These are phyloP conservation scores for Bicyclus anynana DNA, from an alignment of 1,140 invertebrate species.

Conservation along the genomic window DNA sequence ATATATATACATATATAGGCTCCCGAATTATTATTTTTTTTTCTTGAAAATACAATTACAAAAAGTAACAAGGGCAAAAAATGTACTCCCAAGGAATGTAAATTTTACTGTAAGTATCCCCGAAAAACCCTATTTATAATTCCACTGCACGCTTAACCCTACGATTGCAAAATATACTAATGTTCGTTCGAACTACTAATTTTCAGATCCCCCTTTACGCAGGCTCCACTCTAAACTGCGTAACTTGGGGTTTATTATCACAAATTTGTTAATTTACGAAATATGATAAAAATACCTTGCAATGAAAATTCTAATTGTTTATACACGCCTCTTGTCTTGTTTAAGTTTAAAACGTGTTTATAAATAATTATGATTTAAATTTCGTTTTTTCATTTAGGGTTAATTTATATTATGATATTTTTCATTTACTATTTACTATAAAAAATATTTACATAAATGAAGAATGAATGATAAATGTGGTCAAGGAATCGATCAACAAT, in stretches of 20 bases:
- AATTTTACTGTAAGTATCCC: constrained; percentile 58
- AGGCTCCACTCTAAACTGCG: constrained; percentile 16
- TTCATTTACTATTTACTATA: too few relatives aligned
- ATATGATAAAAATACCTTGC: too few relatives aligned
- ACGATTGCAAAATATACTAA: constrained; percentile 61
- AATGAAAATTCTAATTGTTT: too few relatives aligned
- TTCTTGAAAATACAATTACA: constrained; percentile 12
- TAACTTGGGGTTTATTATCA: not conserved
- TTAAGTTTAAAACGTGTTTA: too few relatives aligned
- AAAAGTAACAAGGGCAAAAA: constrained; percentile 27
- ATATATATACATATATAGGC: constrained; percentile 25
- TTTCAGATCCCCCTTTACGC: constrained; percentile 43
- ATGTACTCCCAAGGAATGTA: constrained; percentile 60
- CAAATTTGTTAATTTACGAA: too few relatives aligned
- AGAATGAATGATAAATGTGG: too few relatives aligned
- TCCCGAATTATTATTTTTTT: constrained; percentile 4
- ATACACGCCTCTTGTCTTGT: too few relatives aligned
- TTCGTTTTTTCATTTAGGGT: too few relatives aligned
- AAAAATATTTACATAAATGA: too few relatives aligned
- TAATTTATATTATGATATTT: too few relatives aligned
- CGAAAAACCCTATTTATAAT: constrained; percentile 49
- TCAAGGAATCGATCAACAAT: too few relatives aligned
- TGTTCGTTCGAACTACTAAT: constrained; percentile 57
- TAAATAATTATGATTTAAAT: too few relatives aligned
- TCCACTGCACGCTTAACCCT: constrained; percentile 49